A percentile compares a stretch with the other conserved stretches of the same genome.
Evolutionary conservation across 2,888 invertebrate species (phyloP).

Genomic region (Drosophila birchii): DNA sequence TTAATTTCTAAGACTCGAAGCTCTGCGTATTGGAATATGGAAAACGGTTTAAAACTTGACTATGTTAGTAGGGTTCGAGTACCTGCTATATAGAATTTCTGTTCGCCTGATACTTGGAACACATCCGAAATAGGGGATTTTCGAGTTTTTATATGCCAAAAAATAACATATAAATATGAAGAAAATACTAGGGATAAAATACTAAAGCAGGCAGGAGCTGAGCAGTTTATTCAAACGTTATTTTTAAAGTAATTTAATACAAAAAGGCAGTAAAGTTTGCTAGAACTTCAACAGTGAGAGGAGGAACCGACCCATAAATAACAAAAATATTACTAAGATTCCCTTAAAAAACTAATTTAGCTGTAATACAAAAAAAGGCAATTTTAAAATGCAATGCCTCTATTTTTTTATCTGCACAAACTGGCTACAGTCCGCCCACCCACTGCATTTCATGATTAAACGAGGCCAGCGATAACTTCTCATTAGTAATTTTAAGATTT

Average conservation of each 20-base stretch:
- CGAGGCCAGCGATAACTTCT: not conserved
- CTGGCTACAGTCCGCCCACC: not conserved
- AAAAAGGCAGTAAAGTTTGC: not conserved
- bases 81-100: not conserved
- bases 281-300: not conserved
- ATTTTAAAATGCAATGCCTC: not conserved
- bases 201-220: not conserved
- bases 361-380: not conserved
- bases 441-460: constrained; percentile 3
- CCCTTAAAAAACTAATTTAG: not conserved
- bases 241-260: not conserved
- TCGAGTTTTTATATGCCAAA: not conserved
- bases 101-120: not conserved
- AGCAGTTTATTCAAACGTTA: not conserved
- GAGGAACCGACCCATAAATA: too few species aligned
- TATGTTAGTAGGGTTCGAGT: not conserved
- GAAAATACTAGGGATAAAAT: too few species aligned
- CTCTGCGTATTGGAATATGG: not conserved
- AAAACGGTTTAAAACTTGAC: not conserved
- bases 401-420: not conserved
- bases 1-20: not conserved
- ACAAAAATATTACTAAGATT: not conserved
- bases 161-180: too few species aligned
- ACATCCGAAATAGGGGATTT: not conserved
- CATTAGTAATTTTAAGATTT: not conserved